Percentiles rank a stretch among this genome's conserved stretches.
phyloP scores from a whole-genome alignment of 2,797 vertebrate genomes.

The Mormyrus hasselquistii region DNA sequence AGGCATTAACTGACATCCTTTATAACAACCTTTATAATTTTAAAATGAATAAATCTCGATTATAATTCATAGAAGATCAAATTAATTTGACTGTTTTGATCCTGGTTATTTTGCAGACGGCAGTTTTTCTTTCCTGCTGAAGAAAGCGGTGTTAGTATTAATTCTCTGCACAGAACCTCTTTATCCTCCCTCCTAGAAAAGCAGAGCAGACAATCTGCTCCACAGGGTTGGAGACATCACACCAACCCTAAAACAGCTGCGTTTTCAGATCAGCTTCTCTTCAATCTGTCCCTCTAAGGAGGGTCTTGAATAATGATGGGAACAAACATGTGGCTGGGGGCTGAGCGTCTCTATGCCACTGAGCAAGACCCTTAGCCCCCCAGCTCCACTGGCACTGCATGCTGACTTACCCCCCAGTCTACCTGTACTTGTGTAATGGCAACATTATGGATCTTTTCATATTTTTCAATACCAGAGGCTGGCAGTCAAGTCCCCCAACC shows the following conservation, averaged over 20 bases:
- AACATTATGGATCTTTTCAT: neutral
- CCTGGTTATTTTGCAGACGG: neutral
- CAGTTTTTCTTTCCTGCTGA: neutral
- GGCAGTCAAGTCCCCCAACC: neutral
- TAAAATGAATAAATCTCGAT: neutral
- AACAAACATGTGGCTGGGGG: neutral
- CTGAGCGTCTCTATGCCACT: neutral
- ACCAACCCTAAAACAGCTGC: neutral
- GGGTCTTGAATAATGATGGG: neutral
- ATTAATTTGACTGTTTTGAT: neutral
- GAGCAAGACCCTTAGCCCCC: neutral
- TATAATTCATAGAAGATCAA: neutral
- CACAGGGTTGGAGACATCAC: neutral
- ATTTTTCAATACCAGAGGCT: neutral
- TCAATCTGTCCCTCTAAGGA: neutral
- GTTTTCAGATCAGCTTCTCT: neutral
- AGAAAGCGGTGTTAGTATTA: neutral
- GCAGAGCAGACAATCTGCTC: neutral
- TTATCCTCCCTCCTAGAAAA: neutral
- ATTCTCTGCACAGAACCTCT: neutral
- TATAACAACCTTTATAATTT: neutral
- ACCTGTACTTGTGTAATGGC: no score
- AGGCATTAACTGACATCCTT: neutral
- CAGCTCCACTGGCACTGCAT: neutral
- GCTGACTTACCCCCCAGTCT: no score